Conservation (phyloP, 2,888 invertebrate genomes). For the Cyclophora albipunctata region DNA sequence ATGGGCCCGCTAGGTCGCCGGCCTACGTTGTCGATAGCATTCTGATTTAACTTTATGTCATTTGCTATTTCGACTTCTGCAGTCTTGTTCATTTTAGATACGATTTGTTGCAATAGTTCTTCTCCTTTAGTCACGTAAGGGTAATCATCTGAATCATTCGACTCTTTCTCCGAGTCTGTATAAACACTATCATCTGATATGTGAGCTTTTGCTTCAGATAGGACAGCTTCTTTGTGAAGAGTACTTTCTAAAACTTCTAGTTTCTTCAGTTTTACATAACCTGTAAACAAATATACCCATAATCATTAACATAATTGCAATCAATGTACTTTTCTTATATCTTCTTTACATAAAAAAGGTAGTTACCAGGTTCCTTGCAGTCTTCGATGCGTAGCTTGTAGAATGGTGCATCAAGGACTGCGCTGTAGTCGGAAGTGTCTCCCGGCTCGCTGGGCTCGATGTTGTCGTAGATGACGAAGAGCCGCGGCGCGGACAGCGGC, state of each 20-base stretch:
- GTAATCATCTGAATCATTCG: constrained; percentile 51
- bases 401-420: constrained; percentile 74
- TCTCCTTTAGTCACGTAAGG: constrained; percentile 38
- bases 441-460: constrained; percentile 81
- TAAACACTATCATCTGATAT: constrained; percentile 56
- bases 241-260: constrained; percentile 67
- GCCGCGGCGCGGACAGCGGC: constrained; percentile 77
- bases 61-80: constrained; percentile 15
- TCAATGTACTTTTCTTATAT: background rate
- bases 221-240: constrained; percentile 41
- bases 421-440: constrained; percentile 76
- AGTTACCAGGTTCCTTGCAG: constrained; percentile 59
- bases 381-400: constrained; percentile 78
- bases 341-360: background rate
- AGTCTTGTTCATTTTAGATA: constrained; percentile 27
- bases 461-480: constrained; percentile 83
- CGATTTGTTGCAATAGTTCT: constrained; percentile 40
- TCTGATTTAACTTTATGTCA: constrained; percentile 22
- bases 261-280: constrained; percentile 74
- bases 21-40: constrained; percentile 21
- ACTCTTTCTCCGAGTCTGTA: constrained; percentile 65
- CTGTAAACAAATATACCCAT: constrained; percentile 39
- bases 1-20: constrained; percentile 49
- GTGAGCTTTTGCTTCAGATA: constrained; percentile 20
- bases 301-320: background rate